phyloP scores from a whole-genome alignment of 2,888 invertebrate species.

The Eulithis prunata region DNA sequence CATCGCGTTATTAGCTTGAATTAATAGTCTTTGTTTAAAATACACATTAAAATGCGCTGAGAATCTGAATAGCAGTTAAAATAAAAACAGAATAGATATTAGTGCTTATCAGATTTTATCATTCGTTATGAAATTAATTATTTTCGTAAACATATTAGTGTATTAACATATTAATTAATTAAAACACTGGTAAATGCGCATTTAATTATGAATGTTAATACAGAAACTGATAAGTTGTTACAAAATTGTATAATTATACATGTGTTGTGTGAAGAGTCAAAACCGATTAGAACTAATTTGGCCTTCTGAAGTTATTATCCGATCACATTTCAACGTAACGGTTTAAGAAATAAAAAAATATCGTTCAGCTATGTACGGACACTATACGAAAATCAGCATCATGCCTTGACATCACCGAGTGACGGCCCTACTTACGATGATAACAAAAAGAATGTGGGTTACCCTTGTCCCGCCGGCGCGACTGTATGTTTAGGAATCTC shows the following conservation, averaged over 20 bases:
- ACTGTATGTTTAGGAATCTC: constrained; percentile 72
- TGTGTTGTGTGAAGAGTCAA: constrained; percentile 1
- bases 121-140: constrained; percentile 35
- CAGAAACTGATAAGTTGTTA: constrained; percentile 21
- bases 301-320: background rate
- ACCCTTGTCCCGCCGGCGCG: constrained; percentile 63
- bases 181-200: constrained; percentile 32
- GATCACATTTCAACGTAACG: background rate
- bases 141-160: constrained; percentile 30
- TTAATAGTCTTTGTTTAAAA: constrained; percentile 24
- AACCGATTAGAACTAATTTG: background rate
- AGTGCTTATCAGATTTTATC: constrained; percentile 29
- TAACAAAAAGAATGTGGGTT: constrained; percentile 72
- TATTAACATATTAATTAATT: constrained; percentile 37
- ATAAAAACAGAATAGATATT: constrained; percentile 34
- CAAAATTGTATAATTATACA: constrained; percentile 13
- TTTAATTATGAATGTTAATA: constrained; percentile 25
- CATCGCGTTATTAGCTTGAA: constrained; percentile 11
- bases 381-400: constrained; percentile 56
- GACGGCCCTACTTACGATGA: constrained; percentile 68
- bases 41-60: constrained; percentile 28
- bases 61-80: constrained; percentile 30
- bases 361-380: background rate
- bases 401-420: constrained; percentile 55
- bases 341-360: background rate